Conservation (phyloP, 2,888 invertebrate species). For the Stenichneumon culpator region DNA sequence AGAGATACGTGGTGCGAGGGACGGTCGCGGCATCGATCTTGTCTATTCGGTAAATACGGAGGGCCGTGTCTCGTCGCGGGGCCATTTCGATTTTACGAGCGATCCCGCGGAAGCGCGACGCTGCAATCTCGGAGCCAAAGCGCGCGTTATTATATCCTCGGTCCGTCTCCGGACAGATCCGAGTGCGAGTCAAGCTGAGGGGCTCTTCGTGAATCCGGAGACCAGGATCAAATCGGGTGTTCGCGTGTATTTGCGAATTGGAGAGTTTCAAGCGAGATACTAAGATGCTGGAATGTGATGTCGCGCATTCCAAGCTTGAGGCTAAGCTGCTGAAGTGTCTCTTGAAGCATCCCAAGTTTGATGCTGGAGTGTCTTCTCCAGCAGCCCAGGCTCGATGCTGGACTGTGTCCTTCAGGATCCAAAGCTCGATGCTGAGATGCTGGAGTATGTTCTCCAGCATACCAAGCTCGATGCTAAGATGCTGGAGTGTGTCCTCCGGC, state of each 20-base stretch:
- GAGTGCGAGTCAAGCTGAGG: neutral
- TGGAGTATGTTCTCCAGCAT: too few relatives aligned
- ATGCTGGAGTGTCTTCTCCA: too few relatives aligned
- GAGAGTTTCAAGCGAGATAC: conserved; percentile 20
- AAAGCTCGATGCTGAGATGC: too few relatives aligned
- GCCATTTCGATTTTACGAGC: conserved; percentile 77
- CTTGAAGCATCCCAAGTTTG: too few relatives aligned
- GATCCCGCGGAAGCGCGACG: conserved; percentile 70
- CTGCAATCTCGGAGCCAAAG: conserved; percentile 75
- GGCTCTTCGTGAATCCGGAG: conserved; percentile 17
- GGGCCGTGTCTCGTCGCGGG: conserved; percentile 38
- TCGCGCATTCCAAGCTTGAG: neutral
- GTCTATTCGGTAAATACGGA: conserved; percentile 70
- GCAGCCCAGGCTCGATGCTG: too few relatives aligned
- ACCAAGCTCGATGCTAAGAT: too few relatives aligned
- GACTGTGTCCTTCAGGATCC: too few relatives aligned
- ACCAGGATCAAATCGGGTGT: conserved; percentile 36
- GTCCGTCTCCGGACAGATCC: conserved; percentile 51
- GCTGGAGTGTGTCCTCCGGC: too few relatives aligned
- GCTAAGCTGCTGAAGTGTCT: neutral
- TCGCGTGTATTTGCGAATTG: conserved; percentile 31
- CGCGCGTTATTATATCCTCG: conserved; percentile 51
- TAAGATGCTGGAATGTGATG: neutral
- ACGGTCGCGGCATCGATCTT: conserved; percentile 75
- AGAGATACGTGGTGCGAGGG: conserved; percentile 15